Base-by-base conservation (phyloP, 2,113 vertebrate genomes). In the Speoplatyrhinus poulsoni region DNA sequence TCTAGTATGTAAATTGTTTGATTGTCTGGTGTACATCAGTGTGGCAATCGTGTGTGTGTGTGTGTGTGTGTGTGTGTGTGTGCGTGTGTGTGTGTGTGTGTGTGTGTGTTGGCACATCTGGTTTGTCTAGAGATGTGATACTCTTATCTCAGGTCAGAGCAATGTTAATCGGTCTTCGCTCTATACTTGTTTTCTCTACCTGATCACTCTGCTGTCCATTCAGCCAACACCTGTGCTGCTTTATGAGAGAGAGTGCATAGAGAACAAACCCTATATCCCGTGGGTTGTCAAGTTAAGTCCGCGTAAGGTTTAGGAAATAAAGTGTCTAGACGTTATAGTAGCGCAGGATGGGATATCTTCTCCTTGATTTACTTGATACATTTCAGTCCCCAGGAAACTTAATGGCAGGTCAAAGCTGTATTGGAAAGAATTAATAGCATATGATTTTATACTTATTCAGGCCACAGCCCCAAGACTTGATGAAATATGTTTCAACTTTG, bases 321-420 rank as follows among this genome's bases (percentile, higher is more conserved):
- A 19, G 49, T 58, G 82, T 80, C 83, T 82, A 79, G 80, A 83
- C 84, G 72, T 64, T 54, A 46, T 56, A 82, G 61, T 46, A 3
- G 62, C 69, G 73, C 76, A 56, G 49, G 41, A 66, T 1, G 62
- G 59, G 12, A 67, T 79, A 82, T 85, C 79, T 74, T 68, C 57
- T 87, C 63, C 59, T 77, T 82, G 85, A 82, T 88, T 87, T 82
- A 80, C 73, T 82, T 1, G 3, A 70, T 82, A 12, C 66, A 71
- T 68, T 85, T 78, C 82, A 74, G 72, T 36, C 66, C 58, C 50
- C 69, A 65, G 70, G 72, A 73, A 83, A 81, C 33, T 65, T 79
- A 78, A 87, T 41, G 72, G 75, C 67, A 64, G 70, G 49, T 69
- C 67, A 69, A 76, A 73, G 72, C 77, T 62, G 0, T 59, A 53